Evolutionary conservation across 2,113 vertebrate species (phyloP), one percentile per base, ranked within the genome.

Genomic region (Macquaria australasica): DNA sequence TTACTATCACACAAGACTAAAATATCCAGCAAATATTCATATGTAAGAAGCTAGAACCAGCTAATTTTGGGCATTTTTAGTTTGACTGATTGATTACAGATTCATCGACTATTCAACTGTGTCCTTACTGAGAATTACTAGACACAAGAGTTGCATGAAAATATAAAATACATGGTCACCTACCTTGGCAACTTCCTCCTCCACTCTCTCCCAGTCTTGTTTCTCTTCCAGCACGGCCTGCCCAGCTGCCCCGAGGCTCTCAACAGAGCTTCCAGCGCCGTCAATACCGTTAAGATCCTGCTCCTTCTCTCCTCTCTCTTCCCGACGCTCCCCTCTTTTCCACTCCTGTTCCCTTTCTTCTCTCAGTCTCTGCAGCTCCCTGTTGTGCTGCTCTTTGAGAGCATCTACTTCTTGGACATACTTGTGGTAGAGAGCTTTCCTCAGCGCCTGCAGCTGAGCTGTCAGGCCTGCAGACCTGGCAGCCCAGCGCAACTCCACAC

Each of bases 141-240:
- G 6, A 75, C 15, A 62, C 3, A n/a, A 41, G 5, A 53, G 18
- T 37, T 72, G 3, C 14, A 58, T 66, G 8, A 58, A 72, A 39
- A 62, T 6, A 48, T 1, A 48, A 66, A 77, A 67, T 34, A 15
- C 11, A 63, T 15, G 11, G 4, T 28, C 25, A 37, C 89, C 43
- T 95, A 98, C 98, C 96, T 97, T 98, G 67, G 97, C 98, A 56
- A 98, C 95, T 95, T 98, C 98, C 93, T 97, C 96, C 94, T 98
- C 96, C 85, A 98, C 92, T 89, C 88, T 96, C 90, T 97, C 96
- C 91, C 96, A 93, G 88, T 97, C 96, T 23, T 94, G 96, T 63
- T 94, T 96, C 91, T 97, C 96, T 87, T 95, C 92, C 68, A 41
- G 43, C 11, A 50, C 60, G 14, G 69, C 41, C 50, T 84, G 63